Percentiles rank a stretch among this genome's conserved stretches.
These are phyloP conservation scores for Ptiloglossa arizonensis DNA, from an alignment of 1,140 invertebrate species.

Conservation along the genomic window DNA sequence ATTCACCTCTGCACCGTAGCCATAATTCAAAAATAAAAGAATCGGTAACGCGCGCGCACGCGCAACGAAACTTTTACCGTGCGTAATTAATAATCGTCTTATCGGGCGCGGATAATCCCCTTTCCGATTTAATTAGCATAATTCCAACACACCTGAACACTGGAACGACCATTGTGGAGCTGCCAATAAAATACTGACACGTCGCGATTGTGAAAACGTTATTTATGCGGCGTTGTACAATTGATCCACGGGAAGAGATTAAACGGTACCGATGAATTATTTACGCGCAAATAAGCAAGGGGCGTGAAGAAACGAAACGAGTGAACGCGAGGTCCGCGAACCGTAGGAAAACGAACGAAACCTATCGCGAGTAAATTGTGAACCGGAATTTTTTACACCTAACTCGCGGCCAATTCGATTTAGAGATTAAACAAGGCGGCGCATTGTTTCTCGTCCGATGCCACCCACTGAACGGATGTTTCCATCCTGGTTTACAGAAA, in stretches of 20 bases:
- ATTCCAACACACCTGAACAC: too few species aligned
- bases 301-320: too few species aligned
- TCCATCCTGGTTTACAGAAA: constrained; percentile 6
- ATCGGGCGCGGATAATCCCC: too few species aligned
- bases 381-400: background rate
- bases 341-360: background rate
- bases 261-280: constrained; percentile 21
- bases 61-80: too few species aligned
- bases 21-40: too few species aligned
- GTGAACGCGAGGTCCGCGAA: background rate
- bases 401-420: constrained; percentile 1
- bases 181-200: background rate
- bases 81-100: too few species aligned
- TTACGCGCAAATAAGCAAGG: background rate
- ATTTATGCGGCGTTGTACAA: background rate
- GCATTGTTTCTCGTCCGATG: background rate
- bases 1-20: too few species aligned
- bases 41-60: too few species aligned
- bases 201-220: background rate
- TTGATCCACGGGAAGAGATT: background rate
- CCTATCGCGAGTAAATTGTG: background rate
- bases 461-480: constrained; percentile 16
- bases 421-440: constrained; percentile 8
- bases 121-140: too few species aligned
- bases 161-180: background rate